These are phyloP conservation scores for Microcebus tavaratra DNA, from an alignment of 2,113 vertebrate species.

Conservation along the genomic window DNA sequence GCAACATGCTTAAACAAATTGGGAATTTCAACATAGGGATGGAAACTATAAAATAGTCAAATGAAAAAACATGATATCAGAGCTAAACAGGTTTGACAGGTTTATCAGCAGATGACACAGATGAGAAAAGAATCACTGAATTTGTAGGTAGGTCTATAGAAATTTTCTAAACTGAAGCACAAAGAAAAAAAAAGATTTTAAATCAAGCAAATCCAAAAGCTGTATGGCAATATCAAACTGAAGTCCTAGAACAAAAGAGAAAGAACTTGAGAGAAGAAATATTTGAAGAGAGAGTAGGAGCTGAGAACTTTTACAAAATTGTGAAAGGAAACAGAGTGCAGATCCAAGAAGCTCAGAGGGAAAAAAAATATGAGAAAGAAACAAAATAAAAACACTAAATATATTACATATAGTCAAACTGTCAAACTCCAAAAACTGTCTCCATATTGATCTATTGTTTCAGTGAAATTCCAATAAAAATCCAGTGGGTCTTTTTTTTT, in stretches of 20 bases:
- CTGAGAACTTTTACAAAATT: neutral
- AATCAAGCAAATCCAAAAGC: neutral
- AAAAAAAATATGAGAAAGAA: neutral
- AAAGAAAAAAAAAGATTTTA: neutral
- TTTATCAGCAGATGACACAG: neutral
- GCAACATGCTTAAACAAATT: neutral
- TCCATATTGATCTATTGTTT: neutral
- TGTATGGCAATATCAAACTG: neutral
- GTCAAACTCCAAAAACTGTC: neutral
- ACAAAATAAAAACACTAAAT: neutral
- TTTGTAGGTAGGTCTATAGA: neutral
- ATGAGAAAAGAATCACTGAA: neutral
- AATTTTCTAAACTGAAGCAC: conserved; percentile 28
- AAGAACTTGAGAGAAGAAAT: neutral
- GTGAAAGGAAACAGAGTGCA: neutral
- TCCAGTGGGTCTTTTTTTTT: neutral
- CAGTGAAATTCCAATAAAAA: neutral
- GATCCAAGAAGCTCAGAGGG: neutral
- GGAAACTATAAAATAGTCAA: neutral
- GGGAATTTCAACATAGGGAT: neutral
- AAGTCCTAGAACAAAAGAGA: neutral
- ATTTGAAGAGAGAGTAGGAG: neutral
- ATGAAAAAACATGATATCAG: neutral
- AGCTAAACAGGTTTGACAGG: neutral
- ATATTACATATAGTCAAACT: neutral